These are phyloP conservation scores for Aptenodytes patagonicus DNA, from an alignment of 2,113 vertebrate genomes.

Conservation along the genomic window DNA sequence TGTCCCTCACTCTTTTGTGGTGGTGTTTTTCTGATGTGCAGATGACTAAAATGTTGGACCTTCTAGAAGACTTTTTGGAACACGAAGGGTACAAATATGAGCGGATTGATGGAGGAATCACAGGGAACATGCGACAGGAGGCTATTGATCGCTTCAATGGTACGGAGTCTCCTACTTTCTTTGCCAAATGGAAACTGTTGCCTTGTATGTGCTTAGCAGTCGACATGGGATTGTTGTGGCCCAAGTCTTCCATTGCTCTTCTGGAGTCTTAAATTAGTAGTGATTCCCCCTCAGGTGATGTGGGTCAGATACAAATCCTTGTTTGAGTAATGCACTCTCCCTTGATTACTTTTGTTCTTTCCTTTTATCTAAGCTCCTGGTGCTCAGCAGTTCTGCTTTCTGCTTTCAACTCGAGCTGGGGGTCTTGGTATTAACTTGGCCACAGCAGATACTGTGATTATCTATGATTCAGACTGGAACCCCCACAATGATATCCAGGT, in stretches of 20 bases:
- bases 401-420: constrained; percentile 95
- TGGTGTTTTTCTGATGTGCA: constrained; percentile 31
- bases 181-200: neutral
- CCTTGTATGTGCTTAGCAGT: neutral
- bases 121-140: constrained; percentile 94
- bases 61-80: constrained; percentile 95
- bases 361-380: constrained; percentile 83
- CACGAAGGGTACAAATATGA: constrained; percentile 98
- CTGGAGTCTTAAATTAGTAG: neutral
- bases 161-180: constrained; percentile 4
- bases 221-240: neutral
- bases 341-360: neutral
- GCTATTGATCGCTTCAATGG: constrained; percentile 98
- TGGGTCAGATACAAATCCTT: neutral
- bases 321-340: neutral
- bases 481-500: constrained; percentile 99
- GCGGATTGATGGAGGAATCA: constrained; percentile 94
- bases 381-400: constrained; percentile 95
- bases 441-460: constrained; percentile 96
- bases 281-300: neutral
- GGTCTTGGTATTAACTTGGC: constrained; percentile 97
- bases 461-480: constrained; percentile 99
- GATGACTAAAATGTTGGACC: constrained; percentile 99
- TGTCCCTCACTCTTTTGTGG: neutral
- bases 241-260: neutral